Percentiles rank a stretch among this genome's conserved stretches.
These are phyloP conservation scores for Meteorus sp. DNA, from an alignment of 1,140 invertebrate species.

Conservation along the genomic window DNA sequence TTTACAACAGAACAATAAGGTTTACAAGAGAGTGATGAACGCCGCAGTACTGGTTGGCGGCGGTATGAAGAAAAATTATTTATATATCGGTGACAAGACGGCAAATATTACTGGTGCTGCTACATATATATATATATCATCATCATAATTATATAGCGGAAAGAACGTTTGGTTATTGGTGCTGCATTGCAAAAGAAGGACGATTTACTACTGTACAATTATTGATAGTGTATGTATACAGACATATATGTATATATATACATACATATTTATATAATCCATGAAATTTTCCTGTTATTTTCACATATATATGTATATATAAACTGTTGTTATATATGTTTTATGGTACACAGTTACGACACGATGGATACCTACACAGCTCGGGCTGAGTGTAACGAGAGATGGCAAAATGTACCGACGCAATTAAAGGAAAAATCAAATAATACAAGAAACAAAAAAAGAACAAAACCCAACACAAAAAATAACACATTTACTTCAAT, in stretches of 20 bases:
- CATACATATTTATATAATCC: too few species aligned
- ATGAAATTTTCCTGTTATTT: constrained; percentile 21
- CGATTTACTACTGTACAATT: constrained; percentile 23
- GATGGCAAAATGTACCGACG: neutral
- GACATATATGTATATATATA: too few species aligned
- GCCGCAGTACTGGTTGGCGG: constrained; percentile 30
- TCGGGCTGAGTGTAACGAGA: constrained; percentile 13
- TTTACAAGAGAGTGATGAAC: constrained; percentile 16
- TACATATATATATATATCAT: constrained; percentile 23
- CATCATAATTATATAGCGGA: constrained; percentile 25
- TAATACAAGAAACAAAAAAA: constrained; percentile 23
- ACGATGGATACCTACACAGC: constrained; percentile 33
- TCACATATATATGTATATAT: constrained; percentile 25
- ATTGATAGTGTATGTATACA: constrained; percentile 6
- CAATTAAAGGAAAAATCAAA: constrained; percentile 21
- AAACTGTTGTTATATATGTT: constrained; percentile 18
- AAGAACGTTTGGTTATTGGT: constrained; percentile 22
- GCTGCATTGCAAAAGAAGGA: constrained; percentile 19
- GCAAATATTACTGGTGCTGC: constrained; percentile 29
- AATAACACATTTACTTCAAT: too few species aligned
- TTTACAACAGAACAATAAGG: constrained; percentile 16
- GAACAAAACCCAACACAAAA: constrained; percentile 35
- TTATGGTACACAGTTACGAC: constrained; percentile 24
- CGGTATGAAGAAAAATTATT: constrained; percentile 18
- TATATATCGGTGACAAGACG: constrained; percentile 24